A percentile compares a stretch with the other conserved stretches of the same genome.
These are phyloP conservation scores for Rhamphomyia laevipes DNA, from an alignment of 2,888 invertebrate species.

Conservation along the genomic window DNA sequence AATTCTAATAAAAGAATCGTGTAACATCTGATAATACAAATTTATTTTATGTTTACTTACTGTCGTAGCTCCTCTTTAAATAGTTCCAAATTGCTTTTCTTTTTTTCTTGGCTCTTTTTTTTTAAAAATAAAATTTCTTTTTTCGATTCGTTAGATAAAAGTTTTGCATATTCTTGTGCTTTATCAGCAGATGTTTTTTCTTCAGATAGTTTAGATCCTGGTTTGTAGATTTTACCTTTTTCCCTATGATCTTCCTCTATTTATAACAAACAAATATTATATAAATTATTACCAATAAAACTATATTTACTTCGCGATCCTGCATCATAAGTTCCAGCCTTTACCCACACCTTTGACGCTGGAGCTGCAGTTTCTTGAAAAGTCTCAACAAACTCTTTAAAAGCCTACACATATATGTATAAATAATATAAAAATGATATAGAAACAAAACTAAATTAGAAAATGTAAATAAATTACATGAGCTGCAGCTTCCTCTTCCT, in stretches of 20 bases:
- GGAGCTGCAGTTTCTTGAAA: slow-evolving; percentile 79
- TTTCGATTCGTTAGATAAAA: slow-evolving; percentile 50
- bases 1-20: slow-evolving; percentile 49
- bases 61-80: slow-evolving; percentile 97
- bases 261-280: slow-evolving; percentile 12
- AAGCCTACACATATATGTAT: slow-evolving; percentile 48
- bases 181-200: slow-evolving; percentile 52
- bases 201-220: slow-evolving; percentile 62
- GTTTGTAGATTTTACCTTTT: slow-evolving; percentile 86
- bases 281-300: background rate
- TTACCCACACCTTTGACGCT: slow-evolving; percentile 89
- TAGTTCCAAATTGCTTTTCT: slow-evolving; percentile 92
- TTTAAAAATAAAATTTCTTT: slow-evolving; percentile 46
- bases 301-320: slow-evolving; percentile 70
- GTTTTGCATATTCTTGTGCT: slow-evolving; percentile 55
- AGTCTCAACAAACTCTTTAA: slow-evolving; percentile 94
- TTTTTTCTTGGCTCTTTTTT: slow-evolving; percentile 72
- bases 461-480: slow-evolving; percentile 46
- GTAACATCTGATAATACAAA: background rate
- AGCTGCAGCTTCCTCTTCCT: slow-evolving; percentile 83
- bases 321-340: slow-evolving; percentile 95
- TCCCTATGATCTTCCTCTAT: slow-evolving; percentile 80
- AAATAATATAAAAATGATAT: background rate
- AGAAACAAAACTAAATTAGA: slow-evolving; percentile 2
- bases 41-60: slow-evolving; percentile 41